Evolutionary conservation across 2,113 vertebrate genomes (phyloP), one percentile per base, ranked within the genome.

Genomic region (Pavo muticus): DNA sequence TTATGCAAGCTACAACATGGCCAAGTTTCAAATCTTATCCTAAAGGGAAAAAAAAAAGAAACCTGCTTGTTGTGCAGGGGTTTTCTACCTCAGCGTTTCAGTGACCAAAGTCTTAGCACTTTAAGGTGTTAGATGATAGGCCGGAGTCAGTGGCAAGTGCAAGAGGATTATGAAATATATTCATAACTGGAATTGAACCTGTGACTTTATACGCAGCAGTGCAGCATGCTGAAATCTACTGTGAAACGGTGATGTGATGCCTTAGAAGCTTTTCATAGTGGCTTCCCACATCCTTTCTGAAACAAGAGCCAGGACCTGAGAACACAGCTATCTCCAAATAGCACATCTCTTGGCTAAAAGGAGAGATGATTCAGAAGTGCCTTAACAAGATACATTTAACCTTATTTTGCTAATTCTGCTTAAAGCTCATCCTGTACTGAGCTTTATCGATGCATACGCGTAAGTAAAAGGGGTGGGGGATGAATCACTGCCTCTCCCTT

Each of bases 61-160:
- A 17, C 42, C 93, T 92, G 86, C 83, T 88, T 75, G 24, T 79
- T 78, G 94, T 72, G 88, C n/a, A 84, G 69, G 88, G 61, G 72
- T 95, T 94, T 93, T 93, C 93, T 97, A 95, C 96, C 95, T 97
- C 95, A 94, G 79, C 70, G 32, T 95, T 94, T 95, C 80, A 75
- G 25, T 93, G 91, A 65, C 59, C 80, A 69, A 90, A 70, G 83
- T 86, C 70, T 95, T 88, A 78, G 37, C 82, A 81, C 88, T 90
- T 92, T 67, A 75, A 95, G 80, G 64, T 12, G 8, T 94, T 93
- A 93, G 90, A 94, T 52, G 84, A 63, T 78, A 93, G 69, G 76
- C 82, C 76, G 56, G 80, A 90, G 91, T 93, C 77, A 37, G 56
- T 71, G 78, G 64, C 60, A 79, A 91, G 72, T 78, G 45, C 1